These are phyloP conservation scores for Gnathonemus echidnorhynchus DNA, from an alignment of 2,113 vertebrate species.

Conservation along the genomic window DNA sequence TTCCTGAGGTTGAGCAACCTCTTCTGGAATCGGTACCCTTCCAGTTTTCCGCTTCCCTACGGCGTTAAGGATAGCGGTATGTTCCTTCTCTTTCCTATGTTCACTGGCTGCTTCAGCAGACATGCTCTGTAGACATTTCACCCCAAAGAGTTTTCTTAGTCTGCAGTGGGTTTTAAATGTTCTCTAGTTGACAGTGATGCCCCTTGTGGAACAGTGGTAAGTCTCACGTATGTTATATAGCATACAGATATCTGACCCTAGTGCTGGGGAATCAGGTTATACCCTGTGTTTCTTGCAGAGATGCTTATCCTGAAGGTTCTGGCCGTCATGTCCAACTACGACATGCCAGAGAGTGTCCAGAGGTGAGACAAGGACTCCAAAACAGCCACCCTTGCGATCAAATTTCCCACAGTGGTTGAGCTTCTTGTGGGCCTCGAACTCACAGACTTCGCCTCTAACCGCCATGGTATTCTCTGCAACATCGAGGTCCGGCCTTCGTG, in stretches of 20 bases:
- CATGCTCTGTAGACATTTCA: not conserved
- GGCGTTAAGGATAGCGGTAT: conserved; percentile 83
- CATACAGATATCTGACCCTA: not conserved
- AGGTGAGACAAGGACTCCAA: conserved; percentile 46
- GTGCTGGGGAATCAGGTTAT: not conserved
- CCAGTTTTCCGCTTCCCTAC: conserved; percentile 71
- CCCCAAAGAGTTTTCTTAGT: not conserved
- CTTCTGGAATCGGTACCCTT: conserved; percentile 74
- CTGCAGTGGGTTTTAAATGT: not conserved
- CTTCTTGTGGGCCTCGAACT: not conserved
- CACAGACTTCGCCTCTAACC: not conserved
- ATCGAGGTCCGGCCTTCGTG: not conserved
- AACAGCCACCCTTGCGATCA: not conserved
- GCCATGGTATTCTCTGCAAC: not conserved
- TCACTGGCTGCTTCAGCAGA: not conserved
- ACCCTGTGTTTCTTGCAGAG: conserved; percentile 44
- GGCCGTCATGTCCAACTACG: conserved; percentile 43
- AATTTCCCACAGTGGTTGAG: too few species aligned
- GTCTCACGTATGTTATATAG: not conserved
- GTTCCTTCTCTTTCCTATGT: conserved; percentile 31
- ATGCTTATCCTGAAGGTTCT: conserved; percentile 57
- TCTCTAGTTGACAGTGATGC: not conserved
- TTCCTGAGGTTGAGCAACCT: conserved; percentile 83
- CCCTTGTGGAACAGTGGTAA: not conserved
- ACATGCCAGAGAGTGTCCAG: conserved; percentile 49